phyloP scores from a whole-genome alignment of 1,140 invertebrate genomes.

The Oppia nitens region DNA sequence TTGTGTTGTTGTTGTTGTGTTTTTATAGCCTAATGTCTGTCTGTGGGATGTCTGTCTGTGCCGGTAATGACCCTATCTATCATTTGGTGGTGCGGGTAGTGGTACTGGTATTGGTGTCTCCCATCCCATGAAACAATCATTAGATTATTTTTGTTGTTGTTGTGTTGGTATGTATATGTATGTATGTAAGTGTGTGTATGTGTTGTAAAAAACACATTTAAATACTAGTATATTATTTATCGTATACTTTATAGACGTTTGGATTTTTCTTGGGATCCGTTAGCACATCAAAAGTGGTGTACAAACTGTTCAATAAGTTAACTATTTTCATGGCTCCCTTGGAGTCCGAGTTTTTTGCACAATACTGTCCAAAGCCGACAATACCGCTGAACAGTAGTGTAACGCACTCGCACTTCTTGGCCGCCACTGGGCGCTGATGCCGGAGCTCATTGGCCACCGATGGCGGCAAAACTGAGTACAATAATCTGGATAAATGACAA shows the following conservation, averaged over 20 bases:
- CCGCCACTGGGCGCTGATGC: conserved; percentile 68
- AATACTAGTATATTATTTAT: not conserved
- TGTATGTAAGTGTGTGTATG: no score
- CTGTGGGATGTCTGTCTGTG: no score
- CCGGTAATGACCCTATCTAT: no score
- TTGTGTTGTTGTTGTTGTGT: no score
- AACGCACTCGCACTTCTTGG: conserved; percentile 66
- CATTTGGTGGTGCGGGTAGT: no score
- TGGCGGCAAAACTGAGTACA: conserved; percentile 84
- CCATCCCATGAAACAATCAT: no score
- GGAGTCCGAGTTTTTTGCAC: conserved; percentile 57
- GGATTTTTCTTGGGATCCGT: conserved; percentile 78
- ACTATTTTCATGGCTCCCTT: conserved; percentile 84
- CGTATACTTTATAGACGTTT: conserved; percentile 77
- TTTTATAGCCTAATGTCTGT: no score
- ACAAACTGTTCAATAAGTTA: conserved; percentile 71
- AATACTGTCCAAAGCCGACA: conserved; percentile 75
- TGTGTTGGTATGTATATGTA: no score
- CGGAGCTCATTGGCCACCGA: conserved; percentile 81
- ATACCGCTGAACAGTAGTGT: conserved; percentile 86
- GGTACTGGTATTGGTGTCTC: not conserved
- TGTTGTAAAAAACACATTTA: not conserved
- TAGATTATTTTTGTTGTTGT: not conserved
- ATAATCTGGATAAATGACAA: conserved; percentile 40
- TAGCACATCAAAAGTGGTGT: conserved; percentile 74